Evolutionary conservation across 1,140 invertebrate genomes (phyloP).

Genomic region (Pseudobourletiella spinata): DNA sequence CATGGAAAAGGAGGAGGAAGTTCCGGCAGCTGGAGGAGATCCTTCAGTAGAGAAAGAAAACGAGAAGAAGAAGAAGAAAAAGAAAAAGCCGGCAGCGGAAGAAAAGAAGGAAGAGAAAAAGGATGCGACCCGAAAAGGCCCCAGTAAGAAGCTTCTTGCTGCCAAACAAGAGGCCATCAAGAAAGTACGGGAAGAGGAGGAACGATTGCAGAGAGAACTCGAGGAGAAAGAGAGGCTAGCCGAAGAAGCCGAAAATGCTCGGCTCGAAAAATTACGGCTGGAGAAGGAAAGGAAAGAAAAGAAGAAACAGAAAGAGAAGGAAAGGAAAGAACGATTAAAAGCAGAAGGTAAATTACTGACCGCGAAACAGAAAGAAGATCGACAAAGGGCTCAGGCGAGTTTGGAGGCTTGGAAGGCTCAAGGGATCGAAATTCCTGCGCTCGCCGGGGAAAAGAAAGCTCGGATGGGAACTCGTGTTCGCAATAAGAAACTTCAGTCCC

Average conservation of each 20-base stretch:
- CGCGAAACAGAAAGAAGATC: constrained; percentile 82
- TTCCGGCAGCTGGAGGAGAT: constrained; percentile 1
- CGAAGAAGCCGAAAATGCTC: constrained; percentile 61
- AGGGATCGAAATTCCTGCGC: constrained; percentile 58
- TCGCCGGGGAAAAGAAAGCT: constrained; percentile 57
- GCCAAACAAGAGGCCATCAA: constrained; percentile 82
- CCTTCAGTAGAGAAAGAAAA: constrained; percentile 5
- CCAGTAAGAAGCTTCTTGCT: constrained; percentile 64
- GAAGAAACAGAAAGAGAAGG: constrained; percentile 92
- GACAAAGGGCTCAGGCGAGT: constrained; percentile 74
- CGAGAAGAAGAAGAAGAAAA: constrained; percentile 48
- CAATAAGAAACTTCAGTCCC: constrained; percentile 57
- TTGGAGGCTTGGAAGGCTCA: constrained; percentile 78
- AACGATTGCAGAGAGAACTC: constrained; percentile 63
- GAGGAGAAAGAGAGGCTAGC: constrained; percentile 65
- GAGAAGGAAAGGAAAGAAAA: constrained; percentile 81
- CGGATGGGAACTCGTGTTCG: constrained; percentile 63
- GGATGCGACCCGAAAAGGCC: constrained; percentile 49
- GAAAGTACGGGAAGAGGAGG: constrained; percentile 83
- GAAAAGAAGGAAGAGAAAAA: constrained; percentile 52
- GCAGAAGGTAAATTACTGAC: constrained; percentile 90
- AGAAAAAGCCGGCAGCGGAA: constrained; percentile 46
- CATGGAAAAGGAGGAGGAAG: constrained; percentile 27
- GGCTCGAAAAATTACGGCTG: constrained; percentile 57
- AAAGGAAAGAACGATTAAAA: constrained; percentile 82